phyloP scores from a whole-genome alignment of 2,888 invertebrate species.

The Keiferia lycopersicella region DNA sequence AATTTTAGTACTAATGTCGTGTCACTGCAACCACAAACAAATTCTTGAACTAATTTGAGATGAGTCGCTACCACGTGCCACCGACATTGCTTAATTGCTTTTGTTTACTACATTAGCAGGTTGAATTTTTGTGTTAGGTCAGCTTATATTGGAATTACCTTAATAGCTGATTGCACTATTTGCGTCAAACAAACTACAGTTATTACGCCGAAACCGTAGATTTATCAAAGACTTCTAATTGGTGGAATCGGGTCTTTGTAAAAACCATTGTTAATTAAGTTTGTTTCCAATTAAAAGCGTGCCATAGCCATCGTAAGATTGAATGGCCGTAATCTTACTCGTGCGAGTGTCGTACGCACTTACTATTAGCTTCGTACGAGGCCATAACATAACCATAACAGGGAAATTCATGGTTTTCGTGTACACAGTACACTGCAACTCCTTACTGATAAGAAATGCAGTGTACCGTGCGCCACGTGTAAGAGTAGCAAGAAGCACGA shows the following conservation, averaged over 20 bases:
- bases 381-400: slow-evolving; percentile 56
- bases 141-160: neutral
- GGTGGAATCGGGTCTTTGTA: neutral
- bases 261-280: neutral
- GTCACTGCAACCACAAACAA: slow-evolving; percentile 13
- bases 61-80: neutral
- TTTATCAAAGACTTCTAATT: too few species aligned
- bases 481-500: slow-evolving; percentile 49
- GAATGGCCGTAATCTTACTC: slow-evolving; percentile 28
- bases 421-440: slow-evolving; percentile 59
- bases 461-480: slow-evolving; percentile 56
- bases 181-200: too few species aligned
- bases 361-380: slow-evolving; percentile 53
- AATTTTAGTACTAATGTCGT: slow-evolving; percentile 24
- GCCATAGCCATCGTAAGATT: neutral
- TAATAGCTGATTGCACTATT: neutral
- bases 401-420: slow-evolving; percentile 67
- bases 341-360: slow-evolving; percentile 47
- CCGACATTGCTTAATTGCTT: neutral
- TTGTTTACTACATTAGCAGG: neutral
- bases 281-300: neutral
- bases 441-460: slow-evolving; percentile 60
- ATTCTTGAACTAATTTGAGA: slow-evolving; percentile 8
- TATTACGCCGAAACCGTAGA: too few species aligned
- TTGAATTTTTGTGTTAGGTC: too few species aligned